phyloP scores from a whole-genome alignment of 2,113 vertebrate species.

The Brienomyrus longianalis region DNA sequence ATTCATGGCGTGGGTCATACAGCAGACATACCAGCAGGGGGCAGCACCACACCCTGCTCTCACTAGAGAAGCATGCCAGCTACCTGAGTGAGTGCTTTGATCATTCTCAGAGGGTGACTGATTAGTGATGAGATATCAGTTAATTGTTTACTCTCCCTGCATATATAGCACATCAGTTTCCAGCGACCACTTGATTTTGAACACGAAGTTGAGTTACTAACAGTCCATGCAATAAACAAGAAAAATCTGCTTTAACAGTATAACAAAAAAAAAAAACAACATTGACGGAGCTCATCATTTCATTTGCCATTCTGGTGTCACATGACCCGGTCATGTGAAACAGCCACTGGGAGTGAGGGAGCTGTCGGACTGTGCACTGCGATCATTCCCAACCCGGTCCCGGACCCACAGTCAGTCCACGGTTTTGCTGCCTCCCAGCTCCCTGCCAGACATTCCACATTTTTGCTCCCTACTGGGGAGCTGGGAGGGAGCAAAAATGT shows the following conservation, averaged over 20 bases:
- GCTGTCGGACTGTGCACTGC: neutral
- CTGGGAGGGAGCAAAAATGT: neutral
- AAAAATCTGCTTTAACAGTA: neutral
- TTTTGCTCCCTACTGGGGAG: neutral
- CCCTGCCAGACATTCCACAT: neutral
- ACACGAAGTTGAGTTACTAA: neutral
- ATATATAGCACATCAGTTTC: neutral
- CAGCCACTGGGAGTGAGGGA: neutral
- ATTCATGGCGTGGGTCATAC: neutral
- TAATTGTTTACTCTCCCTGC: neutral
- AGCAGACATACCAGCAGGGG: neutral
- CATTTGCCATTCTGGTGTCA: neutral
- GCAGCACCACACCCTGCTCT: neutral
- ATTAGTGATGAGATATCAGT: neutral
- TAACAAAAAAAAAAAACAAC: neutral
- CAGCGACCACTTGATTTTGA: neutral
- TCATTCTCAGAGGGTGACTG: neutral
- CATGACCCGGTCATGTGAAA: neutral
- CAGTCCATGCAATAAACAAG: neutral
- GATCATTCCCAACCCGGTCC: neutral
- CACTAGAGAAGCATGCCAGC: neutral
- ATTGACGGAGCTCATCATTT: neutral
- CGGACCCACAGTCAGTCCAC: neutral
- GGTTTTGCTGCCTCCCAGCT: neutral
- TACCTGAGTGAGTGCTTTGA: neutral